These are phyloP conservation scores for Eptesicus fuscus DNA, from an alignment of 2,113 vertebrate genomes.

Conservation along the genomic window DNA sequence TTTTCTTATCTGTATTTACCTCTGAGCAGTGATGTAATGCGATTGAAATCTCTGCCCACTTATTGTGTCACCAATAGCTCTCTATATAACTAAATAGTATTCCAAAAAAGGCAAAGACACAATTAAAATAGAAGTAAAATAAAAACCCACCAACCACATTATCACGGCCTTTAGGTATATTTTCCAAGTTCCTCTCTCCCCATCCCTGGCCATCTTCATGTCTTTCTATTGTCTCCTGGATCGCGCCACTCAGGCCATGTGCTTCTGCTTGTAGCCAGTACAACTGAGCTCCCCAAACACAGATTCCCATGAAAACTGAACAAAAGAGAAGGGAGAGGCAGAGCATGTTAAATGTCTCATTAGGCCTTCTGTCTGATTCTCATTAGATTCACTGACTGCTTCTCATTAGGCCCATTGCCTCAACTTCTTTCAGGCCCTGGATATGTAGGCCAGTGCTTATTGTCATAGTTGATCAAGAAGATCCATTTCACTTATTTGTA, in stretches of 20 bases:
- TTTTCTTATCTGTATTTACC: constrained; percentile 22
- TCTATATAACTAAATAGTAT: background rate
- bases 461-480: constrained; percentile 67
- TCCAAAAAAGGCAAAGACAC: background rate
- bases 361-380: constrained; percentile 75
- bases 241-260: constrained; percentile 51
- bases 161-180: background rate
- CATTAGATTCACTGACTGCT: constrained; percentile 71
- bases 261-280: constrained; percentile 64
- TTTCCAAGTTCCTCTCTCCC: background rate
- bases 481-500: constrained; percentile 69
- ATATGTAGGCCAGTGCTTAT: constrained; percentile 66
- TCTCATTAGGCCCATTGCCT: constrained; percentile 75
- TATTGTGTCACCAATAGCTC: constrained; percentile 30
- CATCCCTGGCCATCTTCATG: background rate
- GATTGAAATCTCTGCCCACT: constrained; percentile 45
- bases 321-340: constrained; percentile 70
- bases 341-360: constrained; percentile 72
- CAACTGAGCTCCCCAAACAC: constrained; percentile 58
- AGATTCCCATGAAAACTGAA: constrained; percentile 74
- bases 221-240: constrained; percentile 58
- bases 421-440: constrained; percentile 66
- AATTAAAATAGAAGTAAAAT: background rate
- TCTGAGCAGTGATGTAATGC: constrained; percentile 40
- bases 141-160: background rate